Base-by-base conservation (phyloP, 2,113 vertebrate genomes). In the Dasyurus viverrinus region DNA sequence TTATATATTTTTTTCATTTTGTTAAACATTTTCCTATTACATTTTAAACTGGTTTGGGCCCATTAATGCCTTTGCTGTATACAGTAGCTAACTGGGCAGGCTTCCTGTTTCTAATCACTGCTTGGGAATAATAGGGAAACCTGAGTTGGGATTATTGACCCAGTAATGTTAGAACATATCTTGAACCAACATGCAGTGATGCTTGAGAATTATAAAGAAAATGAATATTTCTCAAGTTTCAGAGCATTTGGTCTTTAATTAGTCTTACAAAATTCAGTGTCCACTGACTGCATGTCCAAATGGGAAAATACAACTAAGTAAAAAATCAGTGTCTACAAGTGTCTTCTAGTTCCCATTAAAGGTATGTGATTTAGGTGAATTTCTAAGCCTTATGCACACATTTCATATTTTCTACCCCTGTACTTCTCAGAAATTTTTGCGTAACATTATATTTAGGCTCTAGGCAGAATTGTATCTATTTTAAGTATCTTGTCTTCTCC, bases 371-470 rank as follows among this genome's bases (percentile, higher is more conserved):
- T 5, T 50, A 68, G 48, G 50, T 53, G 48, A 84, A 93, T 84
- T 93, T 93, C 68, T 11, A 36, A 89, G 36, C 47, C 23, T 7
- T 7, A 12, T 89, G 50, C 55, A 9, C 26, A 30, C 0, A 0
- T 95, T 97, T 95, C 54, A 93, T 54, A 93, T 8, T 52, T 54
- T 7, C n/a, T 92, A 27, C n/a, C 57, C 89, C 89, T 91, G 95
- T 89, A 23, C 48, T n/a, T 76, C 30, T 89, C 60, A 52, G 54
- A 50, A 53, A 27, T 93, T 14, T 50, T 68, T 48, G 9, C 4
- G 54, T 52, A 5, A 42, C 94, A 54, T 95, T 9, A 8, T 90
- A 42, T 92, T 46, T 54, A 68, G 54, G 60, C 42, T 36, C 22
- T 60, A 89, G 36, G 8, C 25, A 89, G 50, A 55, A 42, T 60